Percentiles rank a stretch among this genome's conserved stretches.
Conservation (phyloP, 2,888 invertebrate species). For the Rotaria sp. region DNA sequence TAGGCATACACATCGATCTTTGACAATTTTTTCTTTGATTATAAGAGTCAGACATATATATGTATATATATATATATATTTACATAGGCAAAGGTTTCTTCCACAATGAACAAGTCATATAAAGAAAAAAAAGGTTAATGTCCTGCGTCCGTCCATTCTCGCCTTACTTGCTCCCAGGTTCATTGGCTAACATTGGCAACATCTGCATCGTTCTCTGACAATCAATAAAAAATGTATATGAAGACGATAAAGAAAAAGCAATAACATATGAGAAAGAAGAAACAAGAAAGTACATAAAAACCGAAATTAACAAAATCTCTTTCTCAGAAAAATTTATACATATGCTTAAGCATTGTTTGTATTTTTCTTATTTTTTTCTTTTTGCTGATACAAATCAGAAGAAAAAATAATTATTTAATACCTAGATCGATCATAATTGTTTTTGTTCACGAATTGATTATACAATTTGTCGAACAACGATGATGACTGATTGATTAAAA, state of each 20-base stretch:
- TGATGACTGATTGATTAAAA: slow-evolving; percentile 2
- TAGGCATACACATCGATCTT: neutral
- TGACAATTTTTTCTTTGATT: neutral
- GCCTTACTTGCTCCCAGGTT: neutral
- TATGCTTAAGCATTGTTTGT: neutral
- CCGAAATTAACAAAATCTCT: no score
- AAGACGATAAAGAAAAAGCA: neutral
- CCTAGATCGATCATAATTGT: neutral
- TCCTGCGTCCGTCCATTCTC: neutral
- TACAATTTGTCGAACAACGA: neutral
- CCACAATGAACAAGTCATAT: neutral
- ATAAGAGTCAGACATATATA: neutral
- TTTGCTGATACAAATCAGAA: no score
- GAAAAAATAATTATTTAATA: neutral
- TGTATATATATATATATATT: neutral
- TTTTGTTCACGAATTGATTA: neutral
- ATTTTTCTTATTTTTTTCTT: no score
- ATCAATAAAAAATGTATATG: neutral
- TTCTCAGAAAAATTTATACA: neutral
- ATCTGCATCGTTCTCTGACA: slow-evolving; percentile 9
- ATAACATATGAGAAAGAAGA: neutral
- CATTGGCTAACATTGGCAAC: neutral
- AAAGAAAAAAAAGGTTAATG: neutral
- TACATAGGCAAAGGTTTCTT: neutral
- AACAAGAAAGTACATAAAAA: neutral